Evolutionary conservation across 2,888 invertebrate species (phyloP), one percentile per base, ranked within the genome.

Genomic region (Drosophila planitibia): DNA sequence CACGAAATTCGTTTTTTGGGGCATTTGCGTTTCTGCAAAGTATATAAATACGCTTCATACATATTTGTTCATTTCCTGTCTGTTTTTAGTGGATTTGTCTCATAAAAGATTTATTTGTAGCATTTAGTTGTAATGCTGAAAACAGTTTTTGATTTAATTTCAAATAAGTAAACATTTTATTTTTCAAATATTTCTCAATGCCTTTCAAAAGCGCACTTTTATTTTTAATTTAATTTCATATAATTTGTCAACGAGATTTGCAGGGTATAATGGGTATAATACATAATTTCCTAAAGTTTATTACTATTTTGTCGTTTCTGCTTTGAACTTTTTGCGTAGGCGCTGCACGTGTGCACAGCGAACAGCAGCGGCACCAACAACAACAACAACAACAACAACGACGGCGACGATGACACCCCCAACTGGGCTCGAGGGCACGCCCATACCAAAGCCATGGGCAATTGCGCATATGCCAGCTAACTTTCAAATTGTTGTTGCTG

Each of bases 321-420:
- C 58, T 68, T 75, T 53, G 30, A 47, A 14, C 6, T 32, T 60
- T 65, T 79, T 85, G 82, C 74, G 87, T 87, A 86, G 83, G 85
- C 83, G 76, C 82, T 87, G 87, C 83, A 84, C 87, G 83, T 84
- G 83, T 83, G 75, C 3, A 10, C 66, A 66, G 62, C 65, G 44
- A 74, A 70, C 61, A 64, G 54, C 58, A 59, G 57, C 28, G 49
- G n/a, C 37, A 69, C 19, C 64, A 61, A 52, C 39, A 69, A 52
- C 49, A 33, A 30, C 37, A 28, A 55, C 33, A 39, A 19, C 16
- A 51, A 10, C 33, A 19, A 58, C 35, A 9, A 2, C 7, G 47
- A 9, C 16, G 14, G 22, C 47, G 47, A 7, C 22, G 47, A 51
- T 39, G 65, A 51, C 51, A 62, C 25, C 33, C 66, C 33, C 66